Evolutionary conservation across 92 coral and sea anemone genomes (phyloP), one percentile per base, ranked within the genome.

Genomic region (Porites lobata): DNA sequence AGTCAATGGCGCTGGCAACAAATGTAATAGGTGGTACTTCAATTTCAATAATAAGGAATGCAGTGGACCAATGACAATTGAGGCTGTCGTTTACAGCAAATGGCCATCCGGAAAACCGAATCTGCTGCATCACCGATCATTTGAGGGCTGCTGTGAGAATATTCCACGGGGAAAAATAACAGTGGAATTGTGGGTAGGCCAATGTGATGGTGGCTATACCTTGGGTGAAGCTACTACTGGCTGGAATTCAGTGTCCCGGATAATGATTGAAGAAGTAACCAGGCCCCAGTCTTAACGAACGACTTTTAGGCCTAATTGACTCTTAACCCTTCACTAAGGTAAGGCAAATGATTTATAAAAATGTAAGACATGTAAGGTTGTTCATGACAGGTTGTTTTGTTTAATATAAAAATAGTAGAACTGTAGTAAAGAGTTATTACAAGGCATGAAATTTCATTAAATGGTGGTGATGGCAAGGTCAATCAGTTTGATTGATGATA

Each of bases 11-110:
- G 22, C 66, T 15, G 20, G 71, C 7, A 12, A 2, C 9, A 66
- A 66, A 12, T 21, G 71, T 2, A 66, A 66, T 12, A 26, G 38
- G 32, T 66, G 70, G 70, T 65, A 15, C 22, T 22, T 65, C 70
- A 65, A 65, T 43, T 65, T 65, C 70, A 65, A 22, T 65, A 12
- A 19, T 65, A 0, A 65, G 10, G 70, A 65, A 65, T 66, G 29
- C 71, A 66, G 71, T 19, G 71, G 71, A 66, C 71, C 71, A 66
- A 66, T 66, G 29, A 66, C 71, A 32, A 66, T 66, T 66, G 71
- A 66, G 38, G 71, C 71, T 66, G 71, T 19, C 8, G 71, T 66
- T 12, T 66, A 66, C 29, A 66, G 22, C 47, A 1, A 9, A 9
- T 66, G 71, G 38, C 20, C 43, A 22, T 66, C 38, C 22, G 38